These are phyloP conservation scores for Latheticus oryzae DNA, from an alignment of 2,888 invertebrate genomes.

Conservation along the genomic window DNA sequence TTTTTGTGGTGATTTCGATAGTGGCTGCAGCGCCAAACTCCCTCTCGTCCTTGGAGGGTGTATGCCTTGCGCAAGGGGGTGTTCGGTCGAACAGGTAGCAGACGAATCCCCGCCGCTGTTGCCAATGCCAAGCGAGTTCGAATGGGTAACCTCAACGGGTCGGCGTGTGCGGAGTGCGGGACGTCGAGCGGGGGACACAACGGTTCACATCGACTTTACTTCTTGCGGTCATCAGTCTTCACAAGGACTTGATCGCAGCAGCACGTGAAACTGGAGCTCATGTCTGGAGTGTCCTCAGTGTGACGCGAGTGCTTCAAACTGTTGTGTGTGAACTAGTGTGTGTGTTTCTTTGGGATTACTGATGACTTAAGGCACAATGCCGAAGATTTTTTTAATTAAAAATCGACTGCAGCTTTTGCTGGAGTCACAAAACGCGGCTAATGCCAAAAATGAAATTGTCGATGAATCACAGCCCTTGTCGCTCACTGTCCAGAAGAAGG, in stretches of 20 bases:
- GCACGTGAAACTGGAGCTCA: constrained; percentile 45
- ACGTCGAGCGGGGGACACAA: constrained; percentile 58
- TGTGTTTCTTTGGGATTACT: constrained; percentile 39
- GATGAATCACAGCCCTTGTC: constrained; percentile 70
- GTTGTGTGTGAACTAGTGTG: constrained; percentile 32
- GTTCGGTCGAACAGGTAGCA: constrained; percentile 42
- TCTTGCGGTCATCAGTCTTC: constrained; percentile 66
- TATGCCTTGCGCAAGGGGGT: constrained; percentile 35
- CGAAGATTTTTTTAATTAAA: constrained; percentile 93
- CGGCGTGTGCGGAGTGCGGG: constrained; percentile 52
- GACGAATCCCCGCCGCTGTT: constrained; percentile 45
- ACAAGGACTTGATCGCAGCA: constrained; percentile 59
- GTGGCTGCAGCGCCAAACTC: not conserved
- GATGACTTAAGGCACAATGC: constrained; percentile 71
- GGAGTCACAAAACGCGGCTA: constrained; percentile 83
- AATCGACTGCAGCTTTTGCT: constrained; percentile 89
- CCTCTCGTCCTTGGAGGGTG: constrained; percentile 18
- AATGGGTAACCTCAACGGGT: constrained; percentile 60
- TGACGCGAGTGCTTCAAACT: constrained; percentile 20
- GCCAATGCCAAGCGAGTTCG: constrained; percentile 60
- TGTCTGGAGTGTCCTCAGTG: constrained; percentile 21
- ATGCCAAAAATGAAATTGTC: constrained; percentile 69
- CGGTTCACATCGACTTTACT: constrained; percentile 60
- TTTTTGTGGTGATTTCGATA: no score
- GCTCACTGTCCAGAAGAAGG: constrained; percentile 69